Evolutionary conservation across 92 coral and sea anemone genomes (phyloP).

Genomic region (Desmophyllum pertusum): DNA sequence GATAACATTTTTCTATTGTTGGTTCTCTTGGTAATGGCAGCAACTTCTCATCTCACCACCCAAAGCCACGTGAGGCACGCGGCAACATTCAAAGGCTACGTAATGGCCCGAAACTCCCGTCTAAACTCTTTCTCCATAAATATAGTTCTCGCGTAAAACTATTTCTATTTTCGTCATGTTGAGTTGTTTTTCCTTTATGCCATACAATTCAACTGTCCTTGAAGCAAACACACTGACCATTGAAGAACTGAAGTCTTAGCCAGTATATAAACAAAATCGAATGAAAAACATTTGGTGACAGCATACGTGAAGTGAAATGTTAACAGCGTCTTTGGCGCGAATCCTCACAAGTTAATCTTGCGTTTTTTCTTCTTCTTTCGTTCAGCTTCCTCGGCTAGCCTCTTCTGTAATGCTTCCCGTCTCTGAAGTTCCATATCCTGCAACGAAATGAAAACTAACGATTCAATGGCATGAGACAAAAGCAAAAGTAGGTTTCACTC

Average conservation of each 20-base stretch:
- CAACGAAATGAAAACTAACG: neutral
- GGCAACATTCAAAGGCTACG: too few species aligned
- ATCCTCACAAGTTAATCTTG: slow-evolving; percentile 66
- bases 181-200: neutral
- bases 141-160: too few species aligned
- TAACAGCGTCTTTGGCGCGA: neutral
- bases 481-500: neutral
- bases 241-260: neutral
- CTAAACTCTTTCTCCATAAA: too few species aligned
- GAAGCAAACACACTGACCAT: neutral
- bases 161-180: neutral
- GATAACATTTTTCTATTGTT: too few species aligned
- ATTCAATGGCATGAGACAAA: neutral
- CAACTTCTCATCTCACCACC: too few species aligned
- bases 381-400: slow-evolving; percentile 87
- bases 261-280: neutral
- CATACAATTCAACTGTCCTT: neutral
- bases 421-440: slow-evolving; percentile 92
- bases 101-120: too few species aligned
- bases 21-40: too few species aligned
- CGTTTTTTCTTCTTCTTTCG: slow-evolving; percentile 81
- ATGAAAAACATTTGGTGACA: neutral
- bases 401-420: slow-evolving; percentile 80
- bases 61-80: too few species aligned
- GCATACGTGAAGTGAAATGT: neutral